A percentile compares a stretch with the other conserved stretches of the same genome.
Evolutionary conservation across 2,113 vertebrate genomes (phyloP).

Genomic region (Phocoena phocoena): DNA sequence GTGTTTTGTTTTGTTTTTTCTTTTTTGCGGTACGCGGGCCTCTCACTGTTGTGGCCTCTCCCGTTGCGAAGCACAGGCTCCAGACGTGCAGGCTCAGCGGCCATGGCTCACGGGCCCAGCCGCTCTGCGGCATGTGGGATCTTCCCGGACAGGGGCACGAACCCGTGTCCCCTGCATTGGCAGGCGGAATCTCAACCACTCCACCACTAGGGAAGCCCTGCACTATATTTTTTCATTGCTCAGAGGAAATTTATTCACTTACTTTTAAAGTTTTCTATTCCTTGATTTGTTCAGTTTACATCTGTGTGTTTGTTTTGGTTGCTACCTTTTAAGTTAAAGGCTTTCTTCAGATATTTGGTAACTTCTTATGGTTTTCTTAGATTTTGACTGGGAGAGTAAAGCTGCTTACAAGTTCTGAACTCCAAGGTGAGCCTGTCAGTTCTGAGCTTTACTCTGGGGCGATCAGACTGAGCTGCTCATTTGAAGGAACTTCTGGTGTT

Average conservation of each 20-base stretch:
- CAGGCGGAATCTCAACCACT: too few relatives aligned
- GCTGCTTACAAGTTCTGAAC: not conserved
- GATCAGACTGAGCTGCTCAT: not conserved
- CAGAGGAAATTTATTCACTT: not conserved
- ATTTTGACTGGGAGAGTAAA: not conserved
- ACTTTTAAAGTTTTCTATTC: not conserved
- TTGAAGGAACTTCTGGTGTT: not conserved
- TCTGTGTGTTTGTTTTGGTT: not conserved
- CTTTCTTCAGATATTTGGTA: not conserved
- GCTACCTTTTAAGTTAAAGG: not conserved
- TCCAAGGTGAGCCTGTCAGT: not conserved
- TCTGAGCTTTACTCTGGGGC: not conserved
- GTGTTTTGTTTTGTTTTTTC: not conserved
- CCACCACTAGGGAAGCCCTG: not conserved
- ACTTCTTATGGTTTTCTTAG: not conserved
- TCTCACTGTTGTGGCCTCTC: too few relatives aligned
- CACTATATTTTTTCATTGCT: not conserved
- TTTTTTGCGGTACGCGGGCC: too few relatives aligned
- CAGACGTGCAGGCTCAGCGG: accelerated
- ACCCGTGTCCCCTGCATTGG: too few relatives aligned
- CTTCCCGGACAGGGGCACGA: too few relatives aligned
- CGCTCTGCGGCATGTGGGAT: too few relatives aligned
- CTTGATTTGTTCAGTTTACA: not conserved
- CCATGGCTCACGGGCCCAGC: too few relatives aligned
- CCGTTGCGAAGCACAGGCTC: too few relatives aligned